Percentiles rank a stretch among this genome's conserved stretches.
These are phyloP conservation scores for Subanguina moxae DNA, from an alignment of 1,140 invertebrate genomes.

Conservation along the genomic window DNA sequence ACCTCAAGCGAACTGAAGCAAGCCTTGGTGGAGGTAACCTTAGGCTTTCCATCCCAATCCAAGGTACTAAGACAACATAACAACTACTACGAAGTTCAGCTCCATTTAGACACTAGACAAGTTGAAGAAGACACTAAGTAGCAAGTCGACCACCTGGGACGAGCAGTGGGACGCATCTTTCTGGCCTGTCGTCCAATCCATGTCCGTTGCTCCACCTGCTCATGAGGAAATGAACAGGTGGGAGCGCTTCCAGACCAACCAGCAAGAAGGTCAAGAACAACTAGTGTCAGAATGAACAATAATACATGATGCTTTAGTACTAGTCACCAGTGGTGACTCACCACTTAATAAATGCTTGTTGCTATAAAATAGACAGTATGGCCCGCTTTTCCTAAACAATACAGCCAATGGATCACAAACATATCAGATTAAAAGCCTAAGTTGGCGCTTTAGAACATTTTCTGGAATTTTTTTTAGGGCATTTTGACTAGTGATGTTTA, in stretches of 20 bases:
- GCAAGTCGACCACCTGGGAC: neutral
- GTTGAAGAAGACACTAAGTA: constrained; percentile 6
- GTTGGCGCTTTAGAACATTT: no score
- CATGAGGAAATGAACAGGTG: neutral
- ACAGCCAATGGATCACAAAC: no score
- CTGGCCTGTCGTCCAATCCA: neutral
- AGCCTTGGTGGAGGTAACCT: constrained; percentile 31
- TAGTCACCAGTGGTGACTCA: no score
- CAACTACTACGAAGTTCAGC: neutral
- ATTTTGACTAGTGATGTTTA: no score
- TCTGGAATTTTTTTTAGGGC: no score
- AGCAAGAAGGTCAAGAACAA: neutral
- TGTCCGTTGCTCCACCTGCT: neutral
- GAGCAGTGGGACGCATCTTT: constrained; percentile 11
- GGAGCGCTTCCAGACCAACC: neutral
- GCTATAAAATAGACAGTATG: no score
- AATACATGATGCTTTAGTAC: no score
- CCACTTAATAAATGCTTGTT: no score
- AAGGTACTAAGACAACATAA: neutral
- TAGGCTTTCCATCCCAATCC: constrained; percentile 40
- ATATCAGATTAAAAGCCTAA: no score
- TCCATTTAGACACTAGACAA: constrained; percentile 8
- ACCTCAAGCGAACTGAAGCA: constrained; percentile 34
- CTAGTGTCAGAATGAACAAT: no score
- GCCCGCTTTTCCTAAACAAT: no score